Evolutionary conservation across 2,888 invertebrate species (phyloP).

Genomic region (Cerastis rubricosa): DNA sequence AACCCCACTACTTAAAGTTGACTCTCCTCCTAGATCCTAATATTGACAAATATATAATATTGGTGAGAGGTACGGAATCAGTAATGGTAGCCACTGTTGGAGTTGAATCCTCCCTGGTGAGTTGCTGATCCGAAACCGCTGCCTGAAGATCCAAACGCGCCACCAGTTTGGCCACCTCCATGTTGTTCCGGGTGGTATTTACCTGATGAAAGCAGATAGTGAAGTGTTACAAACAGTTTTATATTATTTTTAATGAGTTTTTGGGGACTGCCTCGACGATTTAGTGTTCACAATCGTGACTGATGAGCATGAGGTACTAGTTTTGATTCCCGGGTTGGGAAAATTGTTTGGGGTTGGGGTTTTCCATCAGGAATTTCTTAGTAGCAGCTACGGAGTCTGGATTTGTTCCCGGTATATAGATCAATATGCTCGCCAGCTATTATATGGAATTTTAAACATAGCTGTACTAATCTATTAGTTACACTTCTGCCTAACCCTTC

Average conservation of each 20-base stretch:
- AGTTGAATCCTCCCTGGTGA: slow-evolving; percentile 75
- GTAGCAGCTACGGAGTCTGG: too few relatives aligned
- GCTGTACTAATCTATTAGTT: too few relatives aligned
- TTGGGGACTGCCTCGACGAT: too few relatives aligned
- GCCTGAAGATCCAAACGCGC: slow-evolving; percentile 35
- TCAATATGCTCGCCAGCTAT: too few relatives aligned
- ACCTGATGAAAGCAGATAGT: slow-evolving; percentile 65
- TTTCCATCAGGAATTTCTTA: too few relatives aligned
- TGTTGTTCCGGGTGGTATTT: slow-evolving; percentile 75
- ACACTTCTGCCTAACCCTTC: too few relatives aligned
- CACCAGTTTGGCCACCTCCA: slow-evolving; percentile 52
- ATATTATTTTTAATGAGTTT: neutral
- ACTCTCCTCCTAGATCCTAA: neutral
- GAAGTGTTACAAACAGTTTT: neutral
- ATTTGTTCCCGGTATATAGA: too few relatives aligned
- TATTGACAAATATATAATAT: slow-evolving; percentile 39
- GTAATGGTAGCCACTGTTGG: slow-evolving; percentile 78
- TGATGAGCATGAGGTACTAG: too few relatives aligned
- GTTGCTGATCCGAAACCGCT: slow-evolving; percentile 58
- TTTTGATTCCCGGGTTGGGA: too few relatives aligned
- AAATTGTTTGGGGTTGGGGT: too few relatives aligned
- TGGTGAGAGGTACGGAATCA: slow-evolving; percentile 8
- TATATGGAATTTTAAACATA: too few relatives aligned
- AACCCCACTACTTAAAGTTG: neutral
- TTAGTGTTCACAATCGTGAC: too few relatives aligned